Base-by-base conservation (phyloP, 2,797 vertebrate species). In the Xenentodon cancila region DNA sequence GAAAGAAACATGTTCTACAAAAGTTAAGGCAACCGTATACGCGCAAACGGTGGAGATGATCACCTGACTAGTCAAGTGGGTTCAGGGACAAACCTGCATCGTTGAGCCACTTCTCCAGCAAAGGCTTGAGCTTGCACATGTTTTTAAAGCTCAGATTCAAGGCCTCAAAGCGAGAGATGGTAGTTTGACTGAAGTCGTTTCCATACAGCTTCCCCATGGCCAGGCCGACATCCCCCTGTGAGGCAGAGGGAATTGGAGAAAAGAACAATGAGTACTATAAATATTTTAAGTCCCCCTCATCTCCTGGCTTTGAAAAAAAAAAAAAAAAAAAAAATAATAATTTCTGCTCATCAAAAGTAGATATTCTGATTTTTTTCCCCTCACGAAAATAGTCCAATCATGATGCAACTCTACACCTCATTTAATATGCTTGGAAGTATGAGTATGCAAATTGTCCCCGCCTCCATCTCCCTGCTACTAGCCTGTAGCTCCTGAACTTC, bases 111-210 rank as follows among this genome's bases (percentile, higher is more conserved):
- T 99, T 99, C 92, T 99, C 98, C 91, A 99, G 91, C 92, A 99
- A 94, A 73, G 98, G 98, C 93, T 99, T 99, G 86, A 99, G 95
- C 92, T 99, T 99, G 95, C 98, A 99, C 98, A 99, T 99, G 93
- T 99, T 99, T 94, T 99, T 99, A 96, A 99, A 99, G 96, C 98
- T 99, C 93, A 99, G 95, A 92, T 99, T 99, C 96, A 99, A 97
- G 95, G 98, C 97, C 96, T 99, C 98, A 83, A 99, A 99, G 92
- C 97, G 97, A 91, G 98, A 99, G 91, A 99, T 99, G 91, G 98
- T 99, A 79, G 98, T 99, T 93, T 99, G 98, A 94, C 98, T 99
- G 92, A 99, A 99, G 93, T 99, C 98, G 68, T 99, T 99, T 93
- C 98, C 98, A 78, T 99, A 99, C 71, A 99, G 95, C 93, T 99